phyloP scores from a whole-genome alignment of 2,888 invertebrate genomes.

The Campoletis raptor region DNA sequence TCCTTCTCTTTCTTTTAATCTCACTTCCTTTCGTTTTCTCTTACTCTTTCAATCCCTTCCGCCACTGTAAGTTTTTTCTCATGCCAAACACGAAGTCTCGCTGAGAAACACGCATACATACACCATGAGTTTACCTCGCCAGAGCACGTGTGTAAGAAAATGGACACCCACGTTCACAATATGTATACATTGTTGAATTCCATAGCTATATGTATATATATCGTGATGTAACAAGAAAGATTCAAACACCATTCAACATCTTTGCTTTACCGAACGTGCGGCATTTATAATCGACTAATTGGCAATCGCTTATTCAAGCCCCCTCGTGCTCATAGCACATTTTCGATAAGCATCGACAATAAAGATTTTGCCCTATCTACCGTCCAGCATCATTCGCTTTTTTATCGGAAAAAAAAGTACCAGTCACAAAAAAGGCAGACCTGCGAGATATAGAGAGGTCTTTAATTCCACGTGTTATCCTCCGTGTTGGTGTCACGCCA shows the following conservation, averaged over 20 bases:
- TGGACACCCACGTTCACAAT: conserved; percentile 57
- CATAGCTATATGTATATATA: conserved; percentile 1
- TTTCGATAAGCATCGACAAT: conserved; percentile 70
- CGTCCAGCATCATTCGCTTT: conserved; percentile 50
- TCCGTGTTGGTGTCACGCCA: conserved; percentile 45
- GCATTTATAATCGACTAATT: conserved; percentile 74
- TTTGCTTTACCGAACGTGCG: conserved; percentile 59
- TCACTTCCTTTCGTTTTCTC: background rate
- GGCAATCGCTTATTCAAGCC: conserved; percentile 72
- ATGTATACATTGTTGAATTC: conserved; percentile 3
- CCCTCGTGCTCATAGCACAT: conserved; percentile 59
- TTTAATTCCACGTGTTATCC: conserved; percentile 40
- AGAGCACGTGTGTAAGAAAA: conserved; percentile 63
- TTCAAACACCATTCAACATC: conserved; percentile 65
- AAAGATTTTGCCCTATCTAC: conserved; percentile 61
- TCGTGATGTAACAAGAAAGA: conserved; percentile 12
- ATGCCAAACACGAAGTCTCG: conserved; percentile 55
- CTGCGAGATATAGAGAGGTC: background rate
- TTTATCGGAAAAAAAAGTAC: conserved; percentile 16
- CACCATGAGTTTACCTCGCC: conserved; percentile 47
- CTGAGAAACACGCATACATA: conserved; percentile 63
- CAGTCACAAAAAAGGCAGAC: conserved; percentile 2
- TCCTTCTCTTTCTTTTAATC: background rate
- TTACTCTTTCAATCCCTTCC: conserved; percentile 25
- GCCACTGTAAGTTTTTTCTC: conserved; percentile 19